Conservation (phyloP, 2,113 vertebrate genomes). For the Heteronetta atricapilla region DNA sequence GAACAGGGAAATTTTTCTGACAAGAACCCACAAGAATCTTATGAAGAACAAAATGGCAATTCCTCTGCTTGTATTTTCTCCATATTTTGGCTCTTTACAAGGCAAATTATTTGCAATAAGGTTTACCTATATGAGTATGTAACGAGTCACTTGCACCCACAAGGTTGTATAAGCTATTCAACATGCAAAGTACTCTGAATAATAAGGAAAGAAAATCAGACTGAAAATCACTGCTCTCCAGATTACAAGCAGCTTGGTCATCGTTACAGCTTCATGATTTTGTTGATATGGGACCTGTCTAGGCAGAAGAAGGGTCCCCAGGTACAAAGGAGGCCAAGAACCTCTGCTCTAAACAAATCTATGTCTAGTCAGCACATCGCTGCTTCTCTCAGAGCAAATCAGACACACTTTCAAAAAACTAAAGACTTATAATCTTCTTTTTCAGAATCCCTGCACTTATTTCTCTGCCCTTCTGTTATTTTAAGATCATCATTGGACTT, state of each 20-base stretch:
- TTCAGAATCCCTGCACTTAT: neutral
- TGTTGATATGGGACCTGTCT: neutral
- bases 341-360: neutral
- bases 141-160: neutral
- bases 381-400: neutral
- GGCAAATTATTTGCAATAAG: neutral
- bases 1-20: neutral
- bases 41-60: neutral
- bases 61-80: neutral
- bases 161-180: neutral
- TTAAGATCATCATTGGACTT: neutral
- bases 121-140: neutral
- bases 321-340: neutral
- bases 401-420: neutral
- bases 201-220: neutral
- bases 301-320: neutral
- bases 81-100: neutral
- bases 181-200: neutral
- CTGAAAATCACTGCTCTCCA: neutral
- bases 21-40: neutral
- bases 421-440: neutral
- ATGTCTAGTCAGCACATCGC: neutral
- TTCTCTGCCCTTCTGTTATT: neutral
- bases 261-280: neutral
- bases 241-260: neutral